These are phyloP conservation scores for Kradibia gibbosae DNA, from an alignment of 1,140 invertebrate genomes.

Conservation along the genomic window DNA sequence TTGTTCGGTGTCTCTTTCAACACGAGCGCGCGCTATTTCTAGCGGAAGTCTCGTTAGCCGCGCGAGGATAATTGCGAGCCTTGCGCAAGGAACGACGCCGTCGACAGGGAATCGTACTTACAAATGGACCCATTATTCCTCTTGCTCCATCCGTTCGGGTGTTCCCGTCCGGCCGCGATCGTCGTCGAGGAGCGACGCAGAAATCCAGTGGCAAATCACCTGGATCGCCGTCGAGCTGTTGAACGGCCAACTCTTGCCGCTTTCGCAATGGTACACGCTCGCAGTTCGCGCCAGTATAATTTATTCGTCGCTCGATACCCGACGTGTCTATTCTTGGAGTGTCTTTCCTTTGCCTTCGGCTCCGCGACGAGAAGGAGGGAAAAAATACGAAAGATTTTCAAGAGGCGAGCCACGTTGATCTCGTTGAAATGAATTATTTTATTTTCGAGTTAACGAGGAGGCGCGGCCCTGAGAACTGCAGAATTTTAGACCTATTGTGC, in stretches of 20 bases:
- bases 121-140: constrained; percentile 13
- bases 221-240: neutral
- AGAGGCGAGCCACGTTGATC: neutral
- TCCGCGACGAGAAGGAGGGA: neutral
- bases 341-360: neutral
- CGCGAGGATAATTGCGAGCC: constrained; percentile 30
- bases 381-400: neutral
- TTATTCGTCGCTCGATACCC: neutral
- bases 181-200: neutral
- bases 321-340: constrained; percentile 2
- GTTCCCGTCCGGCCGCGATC: neutral
- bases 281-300: neutral
- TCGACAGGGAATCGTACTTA: neutral
- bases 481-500: neutral
- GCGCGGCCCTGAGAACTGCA: neutral
- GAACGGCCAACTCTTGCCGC: neutral
- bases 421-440: neutral
- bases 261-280: neutral
- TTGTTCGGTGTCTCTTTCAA: constrained; percentile 35
- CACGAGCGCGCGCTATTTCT: constrained; percentile 19
- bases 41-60: constrained; percentile 41
- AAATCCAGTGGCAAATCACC: neutral
- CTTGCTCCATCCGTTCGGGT: neutral
- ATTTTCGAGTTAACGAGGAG: neutral
- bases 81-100: neutral